phyloP scores from a whole-genome alignment of 1,140 invertebrate species.

The Mesaphorura yosii region DNA sequence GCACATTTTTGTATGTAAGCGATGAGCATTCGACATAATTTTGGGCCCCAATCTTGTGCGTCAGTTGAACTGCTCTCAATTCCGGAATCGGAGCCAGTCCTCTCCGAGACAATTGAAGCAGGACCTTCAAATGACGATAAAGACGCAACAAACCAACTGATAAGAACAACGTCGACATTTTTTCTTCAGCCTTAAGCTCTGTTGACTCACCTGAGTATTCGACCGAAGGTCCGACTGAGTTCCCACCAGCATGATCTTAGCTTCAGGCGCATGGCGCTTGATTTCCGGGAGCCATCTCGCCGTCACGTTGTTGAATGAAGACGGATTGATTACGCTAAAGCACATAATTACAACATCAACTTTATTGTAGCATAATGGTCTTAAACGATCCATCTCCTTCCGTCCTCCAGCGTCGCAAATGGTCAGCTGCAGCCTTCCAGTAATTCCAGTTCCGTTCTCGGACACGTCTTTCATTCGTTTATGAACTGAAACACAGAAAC shows the following conservation, averaged over 20 bases:
- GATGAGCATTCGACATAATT: background rate
- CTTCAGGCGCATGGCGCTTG: slow-evolving; percentile 49
- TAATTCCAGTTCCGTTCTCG: too few relatives aligned
- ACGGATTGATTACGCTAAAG: slow-evolving; percentile 80
- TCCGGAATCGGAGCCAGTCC: background rate
- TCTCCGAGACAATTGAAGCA: background rate
- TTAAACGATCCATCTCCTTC: slow-evolving; percentile 63
- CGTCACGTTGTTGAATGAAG: slow-evolving; percentile 72
- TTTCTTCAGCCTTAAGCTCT: slow-evolving; percentile 32
- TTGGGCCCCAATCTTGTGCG: background rate
- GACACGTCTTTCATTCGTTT: too few relatives aligned
- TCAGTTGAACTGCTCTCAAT: background rate
- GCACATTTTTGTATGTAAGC: background rate
- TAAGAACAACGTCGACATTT: too few relatives aligned
- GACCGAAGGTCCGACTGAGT: slow-evolving; percentile 55
- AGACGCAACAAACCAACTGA: too few relatives aligned
- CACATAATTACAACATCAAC: slow-evolving; percentile 88
- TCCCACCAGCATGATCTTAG: slow-evolving; percentile 71
- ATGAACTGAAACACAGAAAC: too few relatives aligned
- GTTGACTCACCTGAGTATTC: slow-evolving; percentile 34
- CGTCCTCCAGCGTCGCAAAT: too few relatives aligned
- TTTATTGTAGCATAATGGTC: slow-evolving; percentile 69
- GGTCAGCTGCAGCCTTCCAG: too few relatives aligned
- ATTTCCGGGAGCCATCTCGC: slow-evolving; percentile 80
- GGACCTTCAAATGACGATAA: background rate